Evolutionary conservation across 2,113 vertebrate species (phyloP).

Genomic region (Clarias batrachus): DNA sequence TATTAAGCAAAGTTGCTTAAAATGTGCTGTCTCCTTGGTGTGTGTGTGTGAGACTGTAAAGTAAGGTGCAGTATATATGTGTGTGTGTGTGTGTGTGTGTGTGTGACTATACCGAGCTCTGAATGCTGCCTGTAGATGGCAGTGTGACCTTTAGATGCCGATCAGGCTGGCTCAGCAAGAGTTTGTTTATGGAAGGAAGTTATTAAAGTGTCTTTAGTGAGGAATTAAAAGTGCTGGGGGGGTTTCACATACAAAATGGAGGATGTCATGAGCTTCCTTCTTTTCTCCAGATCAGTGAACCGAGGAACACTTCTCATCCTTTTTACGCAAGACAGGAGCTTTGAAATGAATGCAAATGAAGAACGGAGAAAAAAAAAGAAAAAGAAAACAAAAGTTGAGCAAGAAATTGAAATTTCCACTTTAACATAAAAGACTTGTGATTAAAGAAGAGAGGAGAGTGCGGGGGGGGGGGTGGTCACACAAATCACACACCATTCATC

Average conservation of each 20-base stretch:
- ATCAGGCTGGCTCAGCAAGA: constrained; percentile 46
- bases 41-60: background rate
- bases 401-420: background rate
- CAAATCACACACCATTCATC: constrained; percentile 57
- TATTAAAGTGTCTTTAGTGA: constrained; percentile 72
- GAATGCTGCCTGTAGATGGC: constrained; percentile 65
- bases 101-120: constrained; percentile 13
- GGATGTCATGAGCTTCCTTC: constrained; percentile 33
- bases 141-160: constrained; percentile 57
- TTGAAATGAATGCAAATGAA: too few relatives aligned
- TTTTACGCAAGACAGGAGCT: too few relatives aligned
- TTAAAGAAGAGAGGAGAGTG: background rate
- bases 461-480: constrained; percentile 32
- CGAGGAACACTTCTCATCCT: background rate
- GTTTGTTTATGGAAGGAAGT: constrained; percentile 75
- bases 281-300: constrained; percentile 8
- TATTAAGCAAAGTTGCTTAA: background rate
- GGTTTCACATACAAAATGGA: constrained; percentile 11
- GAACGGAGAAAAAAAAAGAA: background rate
- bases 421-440: background rate
- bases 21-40: background rate
- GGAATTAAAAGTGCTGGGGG: constrained; percentile 59
- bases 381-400: too few relatives aligned
- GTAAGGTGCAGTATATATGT: background rate
- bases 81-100: constrained; percentile 12